Evolutionary conservation across 2,113 vertebrate species (phyloP).

Genomic region (Gallinago paraguaiae): DNA sequence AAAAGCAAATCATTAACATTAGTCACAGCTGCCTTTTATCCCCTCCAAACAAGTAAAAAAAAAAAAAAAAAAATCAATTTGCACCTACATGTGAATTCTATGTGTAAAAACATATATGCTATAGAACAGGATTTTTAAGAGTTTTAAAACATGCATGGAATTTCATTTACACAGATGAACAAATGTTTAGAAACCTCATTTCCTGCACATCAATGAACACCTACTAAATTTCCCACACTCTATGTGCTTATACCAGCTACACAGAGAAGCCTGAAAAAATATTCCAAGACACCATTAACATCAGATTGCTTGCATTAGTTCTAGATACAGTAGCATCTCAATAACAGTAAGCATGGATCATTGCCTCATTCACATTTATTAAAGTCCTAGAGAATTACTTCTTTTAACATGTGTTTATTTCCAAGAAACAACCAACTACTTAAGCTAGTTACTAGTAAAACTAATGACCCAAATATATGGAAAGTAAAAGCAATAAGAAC

Average conservation of each 20-base stretch:
- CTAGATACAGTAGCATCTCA: not conserved
- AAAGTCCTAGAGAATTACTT: not conserved
- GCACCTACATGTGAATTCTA: not conserved
- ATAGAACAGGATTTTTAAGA: not conserved
- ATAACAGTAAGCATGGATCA: not conserved
- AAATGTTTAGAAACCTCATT: conserved; percentile 7
- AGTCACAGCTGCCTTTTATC: not conserved
- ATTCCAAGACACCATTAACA: not conserved
- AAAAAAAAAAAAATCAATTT: not conserved
- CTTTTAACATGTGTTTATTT: not conserved
- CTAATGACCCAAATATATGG: not conserved
- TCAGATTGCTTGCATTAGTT: not conserved
- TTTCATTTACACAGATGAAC: conserved; percentile 16
- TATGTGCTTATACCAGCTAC: not conserved
- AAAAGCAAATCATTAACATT: not conserved
- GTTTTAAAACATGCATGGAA: not conserved
- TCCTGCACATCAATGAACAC: not conserved
- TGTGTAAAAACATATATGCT: not conserved
- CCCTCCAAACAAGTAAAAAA: not conserved
- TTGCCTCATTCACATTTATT: conserved; percentile 16
- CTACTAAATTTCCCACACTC: not conserved
- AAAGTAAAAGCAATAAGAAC: not conserved
- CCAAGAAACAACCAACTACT: not conserved
- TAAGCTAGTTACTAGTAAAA: conserved; percentile 3
- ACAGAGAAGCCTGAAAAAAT: not conserved